A percentile compares a stretch with the other conserved stretches of the same genome.
These are phyloP conservation scores for Eupeodes corollae DNA, from an alignment of 1,140 invertebrate genomes.

Conservation along the genomic window DNA sequence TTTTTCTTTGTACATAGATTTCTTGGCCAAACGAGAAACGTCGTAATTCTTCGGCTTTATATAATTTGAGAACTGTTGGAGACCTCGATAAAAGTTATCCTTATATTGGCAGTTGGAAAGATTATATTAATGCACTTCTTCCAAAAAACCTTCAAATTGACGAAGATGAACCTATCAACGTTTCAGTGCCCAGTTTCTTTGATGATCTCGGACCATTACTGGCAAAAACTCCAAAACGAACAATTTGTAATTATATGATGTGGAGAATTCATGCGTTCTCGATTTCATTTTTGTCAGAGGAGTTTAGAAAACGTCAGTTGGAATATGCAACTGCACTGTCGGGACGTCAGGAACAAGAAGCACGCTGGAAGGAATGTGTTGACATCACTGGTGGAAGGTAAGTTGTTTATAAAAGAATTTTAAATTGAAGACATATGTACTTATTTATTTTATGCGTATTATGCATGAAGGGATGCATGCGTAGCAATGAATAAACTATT, in stretches of 20 bases:
- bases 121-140: constrained; percentile 70
- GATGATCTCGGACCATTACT: constrained; percentile 49
- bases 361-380: constrained; percentile 79
- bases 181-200: constrained; percentile 69
- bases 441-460: too few relatives aligned
- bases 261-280: constrained; percentile 66
- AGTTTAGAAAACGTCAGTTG: constrained; percentile 57
- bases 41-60: constrained; percentile 78
- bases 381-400: constrained; percentile 59
- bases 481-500: too few relatives aligned
- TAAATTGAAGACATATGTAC: too few relatives aligned
- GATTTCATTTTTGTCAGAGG: constrained; percentile 62
- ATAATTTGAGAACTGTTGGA: constrained; percentile 77
- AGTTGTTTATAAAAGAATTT: constrained; percentile 10
- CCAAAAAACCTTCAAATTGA: constrained; percentile 46
- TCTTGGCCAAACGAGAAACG: constrained; percentile 82
- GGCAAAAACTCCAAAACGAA: constrained; percentile 40
- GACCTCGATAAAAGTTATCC: constrained; percentile 64
- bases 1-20: constrained; percentile 51
- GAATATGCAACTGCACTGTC: constrained; percentile 61
- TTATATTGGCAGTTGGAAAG: constrained; percentile 38
- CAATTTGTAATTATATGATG: constrained; percentile 66
- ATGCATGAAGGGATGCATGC: too few relatives aligned
- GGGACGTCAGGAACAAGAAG: constrained; percentile 60
- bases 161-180: constrained; percentile 63